These are phyloP conservation scores for Agrypnus murinus DNA, from an alignment of 2,888 invertebrate species.

Conservation along the genomic window DNA sequence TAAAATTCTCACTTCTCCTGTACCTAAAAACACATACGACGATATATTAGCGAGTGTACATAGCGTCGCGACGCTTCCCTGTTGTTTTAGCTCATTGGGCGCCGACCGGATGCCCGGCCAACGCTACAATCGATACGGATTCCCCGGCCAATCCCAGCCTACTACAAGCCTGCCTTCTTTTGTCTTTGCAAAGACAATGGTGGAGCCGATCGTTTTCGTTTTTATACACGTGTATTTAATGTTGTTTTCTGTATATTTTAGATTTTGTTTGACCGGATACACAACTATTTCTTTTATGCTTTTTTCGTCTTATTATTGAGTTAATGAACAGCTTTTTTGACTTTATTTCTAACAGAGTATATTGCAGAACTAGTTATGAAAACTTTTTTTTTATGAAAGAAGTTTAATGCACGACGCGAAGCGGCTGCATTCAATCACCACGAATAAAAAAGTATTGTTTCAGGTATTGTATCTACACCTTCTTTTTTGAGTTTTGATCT, in stretches of 20 bases:
- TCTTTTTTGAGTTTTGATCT: no score
- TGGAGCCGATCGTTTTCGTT: constrained; percentile 68
- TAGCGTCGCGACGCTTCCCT: constrained; percentile 67
- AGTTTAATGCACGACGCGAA: no score
- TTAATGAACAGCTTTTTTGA: no score
- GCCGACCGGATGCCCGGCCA: constrained; percentile 70
- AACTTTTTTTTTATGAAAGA: no score
- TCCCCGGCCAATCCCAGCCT: constrained; percentile 69
- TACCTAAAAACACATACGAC: constrained; percentile 12
- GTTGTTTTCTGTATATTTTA: constrained; percentile 26
- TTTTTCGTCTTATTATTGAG: no score
- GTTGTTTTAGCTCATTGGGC: constrained; percentile 72
- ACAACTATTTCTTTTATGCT: no score
- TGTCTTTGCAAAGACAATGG: constrained; percentile 71
- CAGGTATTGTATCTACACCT: no score
- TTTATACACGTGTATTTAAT: constrained; percentile 62
- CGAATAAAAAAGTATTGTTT: no score
- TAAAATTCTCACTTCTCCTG: constrained; percentile 12
- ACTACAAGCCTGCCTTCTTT: constrained; percentile 70
- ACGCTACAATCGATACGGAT: constrained; percentile 69
- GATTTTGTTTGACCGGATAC: no score
- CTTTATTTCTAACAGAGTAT: no score
- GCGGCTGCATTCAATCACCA: no score
- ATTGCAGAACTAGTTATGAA: no score
- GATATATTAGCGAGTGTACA: constrained; percentile 46